Percentiles rank a stretch among this genome's conserved stretches.
Evolutionary conservation across 2,888 invertebrate species (phyloP).

Genomic region (Drosophila longiperda): DNA sequence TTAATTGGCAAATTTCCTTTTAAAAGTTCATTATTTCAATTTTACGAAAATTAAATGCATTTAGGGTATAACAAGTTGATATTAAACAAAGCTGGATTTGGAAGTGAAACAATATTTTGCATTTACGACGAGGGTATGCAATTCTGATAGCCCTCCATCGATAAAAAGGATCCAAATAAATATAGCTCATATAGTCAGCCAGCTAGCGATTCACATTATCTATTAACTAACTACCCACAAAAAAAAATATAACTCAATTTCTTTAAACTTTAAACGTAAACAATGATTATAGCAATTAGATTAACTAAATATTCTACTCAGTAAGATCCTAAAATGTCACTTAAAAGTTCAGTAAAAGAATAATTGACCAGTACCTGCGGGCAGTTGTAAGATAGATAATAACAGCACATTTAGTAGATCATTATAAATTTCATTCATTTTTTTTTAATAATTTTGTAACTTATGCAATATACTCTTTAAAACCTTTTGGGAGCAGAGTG

Average conservation of each 20-base stretch:
- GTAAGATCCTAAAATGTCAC: not conserved
- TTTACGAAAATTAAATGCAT: not conserved
- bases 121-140: constrained; percentile 12
- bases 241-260: too few relatives aligned
- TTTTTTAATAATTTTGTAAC: not conserved
- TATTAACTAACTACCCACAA: not conserved
- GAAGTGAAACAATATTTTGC: constrained; percentile 1
- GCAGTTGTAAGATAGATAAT: not conserved
- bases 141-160: not conserved
- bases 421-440: not conserved
- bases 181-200: not conserved
- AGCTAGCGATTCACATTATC: not conserved
- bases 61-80: not conserved
- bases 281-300: not conserved
- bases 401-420: not conserved
- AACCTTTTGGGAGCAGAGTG: not conserved
- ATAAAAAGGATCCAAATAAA: not conserved
- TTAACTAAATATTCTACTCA: not conserved
- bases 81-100: not conserved
- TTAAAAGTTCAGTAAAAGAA: not conserved
- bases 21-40: not conserved
- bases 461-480: not conserved
- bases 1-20: not conserved
- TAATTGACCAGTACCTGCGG: not conserved
- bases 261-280: too few relatives aligned